Percentiles rank a stretch among this genome's conserved stretches.
These are phyloP conservation scores for Drosophila demipolita DNA, from an alignment of 2,888 invertebrate genomes.

Conservation along the genomic window DNA sequence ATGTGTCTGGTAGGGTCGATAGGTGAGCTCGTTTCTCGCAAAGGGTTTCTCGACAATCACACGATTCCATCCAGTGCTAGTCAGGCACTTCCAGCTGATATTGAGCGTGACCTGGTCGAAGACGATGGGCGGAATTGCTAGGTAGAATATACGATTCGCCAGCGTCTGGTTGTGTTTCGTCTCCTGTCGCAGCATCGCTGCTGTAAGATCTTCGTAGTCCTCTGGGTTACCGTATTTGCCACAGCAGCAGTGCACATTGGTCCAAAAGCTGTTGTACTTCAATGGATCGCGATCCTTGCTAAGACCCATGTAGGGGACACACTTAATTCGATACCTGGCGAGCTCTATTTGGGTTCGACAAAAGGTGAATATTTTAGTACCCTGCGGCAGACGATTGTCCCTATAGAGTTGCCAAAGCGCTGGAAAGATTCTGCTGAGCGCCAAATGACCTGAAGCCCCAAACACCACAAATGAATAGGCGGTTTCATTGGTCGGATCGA, in stretches of 20 bases:
- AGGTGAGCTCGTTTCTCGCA: slow-evolving; percentile 53
- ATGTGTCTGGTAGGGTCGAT: slow-evolving; percentile 46
- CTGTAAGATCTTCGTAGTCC: slow-evolving; percentile 39
- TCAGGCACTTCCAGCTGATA: slow-evolving; percentile 50
- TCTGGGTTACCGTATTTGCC: slow-evolving; percentile 50
- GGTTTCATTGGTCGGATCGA: slow-evolving; percentile 56
- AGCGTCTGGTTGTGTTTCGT: slow-evolving; percentile 35
- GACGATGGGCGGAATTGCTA: slow-evolving; percentile 55
- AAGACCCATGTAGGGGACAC: slow-evolving; percentile 59
- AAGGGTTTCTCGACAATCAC: slow-evolving; percentile 69
- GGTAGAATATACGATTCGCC: slow-evolving; percentile 68
- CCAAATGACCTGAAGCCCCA: slow-evolving; percentile 60
- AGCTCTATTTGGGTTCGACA: slow-evolving; percentile 50
- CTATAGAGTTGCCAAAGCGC: slow-evolving; percentile 66
- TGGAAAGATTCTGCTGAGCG: slow-evolving; percentile 54
- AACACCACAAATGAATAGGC: slow-evolving; percentile 65
- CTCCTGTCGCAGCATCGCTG: slow-evolving; percentile 55
- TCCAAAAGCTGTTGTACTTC: slow-evolving; percentile 67
- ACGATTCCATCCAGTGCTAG: slow-evolving; percentile 57
- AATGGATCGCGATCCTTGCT: slow-evolving; percentile 44
- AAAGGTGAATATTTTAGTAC: slow-evolving; percentile 56
- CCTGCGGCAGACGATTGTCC: slow-evolving; percentile 60
- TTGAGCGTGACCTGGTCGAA: slow-evolving; percentile 60
- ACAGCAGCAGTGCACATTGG: slow-evolving; percentile 46
- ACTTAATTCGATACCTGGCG: slow-evolving; percentile 44